These are phyloP conservation scores for Lithophane semibrunnea DNA, from an alignment of 2,888 invertebrate genomes.

Conservation along the genomic window DNA sequence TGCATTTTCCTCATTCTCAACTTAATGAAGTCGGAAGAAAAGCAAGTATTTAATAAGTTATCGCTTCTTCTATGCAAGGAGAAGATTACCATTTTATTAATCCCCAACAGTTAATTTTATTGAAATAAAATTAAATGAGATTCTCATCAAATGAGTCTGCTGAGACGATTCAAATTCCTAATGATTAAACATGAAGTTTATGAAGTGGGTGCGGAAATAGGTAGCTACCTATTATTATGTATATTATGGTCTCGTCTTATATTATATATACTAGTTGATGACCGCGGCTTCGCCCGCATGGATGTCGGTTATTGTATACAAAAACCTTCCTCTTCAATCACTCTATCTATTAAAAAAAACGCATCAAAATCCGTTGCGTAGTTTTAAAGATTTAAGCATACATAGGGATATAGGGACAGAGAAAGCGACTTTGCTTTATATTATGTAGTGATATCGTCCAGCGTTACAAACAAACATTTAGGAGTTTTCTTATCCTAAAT, in stretches of 20 bases:
- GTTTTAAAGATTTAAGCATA: no score
- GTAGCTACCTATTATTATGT: neutral
- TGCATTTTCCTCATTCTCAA: conserved; percentile 23
- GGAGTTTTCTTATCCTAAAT: no score
- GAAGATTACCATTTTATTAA: conserved; percentile 85
- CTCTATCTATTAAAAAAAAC: no score
- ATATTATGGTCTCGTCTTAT: neutral
- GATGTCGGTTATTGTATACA: no score
- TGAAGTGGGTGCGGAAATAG: conserved; percentile 19
- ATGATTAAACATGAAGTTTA: conserved; percentile 57
- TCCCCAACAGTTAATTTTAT: conserved; percentile 78
- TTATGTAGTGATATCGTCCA: no score
- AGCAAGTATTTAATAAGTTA: conserved; percentile 65
- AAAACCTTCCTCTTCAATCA: no score
- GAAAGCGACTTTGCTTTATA: no score
- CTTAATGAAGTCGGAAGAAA: conserved; percentile 39
- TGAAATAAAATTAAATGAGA: conserved; percentile 78
- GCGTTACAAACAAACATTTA: neutral
- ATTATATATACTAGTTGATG: no score
- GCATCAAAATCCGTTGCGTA: no score
- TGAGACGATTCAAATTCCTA: conserved; percentile 47
- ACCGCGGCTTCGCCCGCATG: no score
- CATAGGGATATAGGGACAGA: no score
- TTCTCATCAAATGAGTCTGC: conserved; percentile 55
- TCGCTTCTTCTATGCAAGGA: conserved; percentile 55